These are phyloP conservation scores for Dinothrombium tinctorium DNA, from an alignment of 1,140 invertebrate species.

Conservation along the genomic window DNA sequence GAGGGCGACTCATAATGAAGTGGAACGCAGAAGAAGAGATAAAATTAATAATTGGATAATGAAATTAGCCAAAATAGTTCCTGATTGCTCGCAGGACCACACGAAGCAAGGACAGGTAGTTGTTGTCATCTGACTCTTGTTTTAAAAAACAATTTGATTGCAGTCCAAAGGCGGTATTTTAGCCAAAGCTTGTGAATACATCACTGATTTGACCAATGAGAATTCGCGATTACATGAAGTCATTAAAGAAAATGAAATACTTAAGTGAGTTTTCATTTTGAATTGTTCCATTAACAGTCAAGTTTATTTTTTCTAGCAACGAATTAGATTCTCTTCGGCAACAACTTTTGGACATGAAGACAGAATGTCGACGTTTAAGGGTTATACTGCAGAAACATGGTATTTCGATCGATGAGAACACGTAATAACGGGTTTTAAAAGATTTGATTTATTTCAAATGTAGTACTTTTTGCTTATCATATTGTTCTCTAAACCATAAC, in stretches of 20 bases:
- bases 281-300: not conserved
- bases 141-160: conserved; percentile 1
- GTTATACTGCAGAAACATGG: too few relatives aligned
- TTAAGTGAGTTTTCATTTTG: conserved; percentile 13
- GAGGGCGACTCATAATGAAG: conserved; percentile 15
- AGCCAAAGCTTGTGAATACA: conserved; percentile 88
- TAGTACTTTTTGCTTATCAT: too few relatives aligned
- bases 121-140: conserved; percentile 6
- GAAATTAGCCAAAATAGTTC: conserved; percentile 54
- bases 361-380: not conserved
- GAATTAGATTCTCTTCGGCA: not conserved
- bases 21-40: conserved; percentile 31
- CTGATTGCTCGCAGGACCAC: conserved; percentile 24
- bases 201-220: conserved; percentile 49
- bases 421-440: too few relatives aligned
- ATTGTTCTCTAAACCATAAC: too few relatives aligned
- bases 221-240: conserved; percentile 39
- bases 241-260: conserved; percentile 33
- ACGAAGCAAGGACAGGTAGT: conserved; percentile 20
- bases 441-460: too few relatives aligned
- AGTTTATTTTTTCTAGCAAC: not conserved
- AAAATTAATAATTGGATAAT: conserved; percentile 93
- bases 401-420: too few relatives aligned
- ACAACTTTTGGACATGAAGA: not conserved
- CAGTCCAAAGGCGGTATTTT: conserved; percentile 78